Percentiles rank a stretch among this genome's conserved stretches.
These are phyloP conservation scores for Cladorhizidae sp. DNA, from an alignment of 37 sponge, comb jelly and placozoan species.

Conservation along the genomic window DNA sequence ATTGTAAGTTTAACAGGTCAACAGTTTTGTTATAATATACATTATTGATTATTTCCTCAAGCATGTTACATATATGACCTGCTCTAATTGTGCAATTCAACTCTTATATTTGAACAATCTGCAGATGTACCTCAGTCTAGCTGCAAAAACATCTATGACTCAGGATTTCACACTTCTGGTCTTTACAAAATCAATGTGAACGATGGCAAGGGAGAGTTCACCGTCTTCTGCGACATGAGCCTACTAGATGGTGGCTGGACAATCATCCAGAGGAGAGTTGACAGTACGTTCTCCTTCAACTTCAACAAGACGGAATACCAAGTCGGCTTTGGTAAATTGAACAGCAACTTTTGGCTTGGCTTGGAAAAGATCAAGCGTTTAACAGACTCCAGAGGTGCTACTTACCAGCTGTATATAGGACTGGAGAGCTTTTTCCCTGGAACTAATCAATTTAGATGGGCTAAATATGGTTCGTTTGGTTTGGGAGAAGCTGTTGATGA, in stretches of 20 bases:
- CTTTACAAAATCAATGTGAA: conserved; percentile 29
- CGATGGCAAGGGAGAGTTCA: conserved; percentile 22
- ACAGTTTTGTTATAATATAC: background rate
- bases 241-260: conserved; percentile 62
- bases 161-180: conserved; percentile 22
- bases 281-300: conserved; percentile 26
- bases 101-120: background rate
- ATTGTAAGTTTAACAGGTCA: conserved; percentile 1
- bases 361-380: conserved; percentile 58
- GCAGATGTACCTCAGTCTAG: conserved; percentile 38
- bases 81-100: no score
- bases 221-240: conserved; percentile 67
- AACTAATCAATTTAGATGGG: background rate
- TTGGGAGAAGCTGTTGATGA: conserved; percentile 8
- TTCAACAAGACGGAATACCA: conserved; percentile 32
- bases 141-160: conserved; percentile 56
- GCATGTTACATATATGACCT: no score
- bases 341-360: conserved; percentile 74
- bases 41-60: background rate
- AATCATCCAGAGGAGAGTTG: conserved; percentile 48
- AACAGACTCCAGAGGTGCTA: conserved; percentile 15
- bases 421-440: background rate
- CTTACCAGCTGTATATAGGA: conserved; percentile 40
- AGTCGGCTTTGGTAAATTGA: conserved; percentile 61
- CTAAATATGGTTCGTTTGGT: conserved; percentile 30